Conservation (phyloP, 1,140 invertebrate species). For the Eufriesea mexicana region DNA sequence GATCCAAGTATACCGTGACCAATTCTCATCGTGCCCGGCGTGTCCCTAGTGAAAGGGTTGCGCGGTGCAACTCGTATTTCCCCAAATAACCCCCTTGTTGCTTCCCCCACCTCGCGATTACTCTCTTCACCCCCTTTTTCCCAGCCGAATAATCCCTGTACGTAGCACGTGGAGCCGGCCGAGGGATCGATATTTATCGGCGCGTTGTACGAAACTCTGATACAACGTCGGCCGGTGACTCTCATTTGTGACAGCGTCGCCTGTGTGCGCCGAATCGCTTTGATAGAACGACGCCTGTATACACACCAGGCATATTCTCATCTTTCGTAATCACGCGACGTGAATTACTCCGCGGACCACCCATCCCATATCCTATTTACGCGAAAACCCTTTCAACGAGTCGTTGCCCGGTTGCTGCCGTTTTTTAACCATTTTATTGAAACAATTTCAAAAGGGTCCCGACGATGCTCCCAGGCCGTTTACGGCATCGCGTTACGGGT, state of each 20-base stretch:
- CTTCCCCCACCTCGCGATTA: background rate
- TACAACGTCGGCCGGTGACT: slow-evolving; percentile 21
- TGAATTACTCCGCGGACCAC: slow-evolving; percentile 40
- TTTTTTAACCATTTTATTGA: slow-evolving; percentile 45
- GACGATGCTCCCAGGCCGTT: background rate
- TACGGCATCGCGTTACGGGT: background rate
- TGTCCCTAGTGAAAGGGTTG: slow-evolving; percentile 66
- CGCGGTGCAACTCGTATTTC: slow-evolving; percentile 64
- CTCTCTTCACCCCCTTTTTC: background rate
- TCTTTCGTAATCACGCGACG: slow-evolving; percentile 57
- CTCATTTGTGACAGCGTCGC: slow-evolving; percentile 32
- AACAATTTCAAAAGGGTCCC: slow-evolving; percentile 43
- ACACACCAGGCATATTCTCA: slow-evolving; percentile 26
- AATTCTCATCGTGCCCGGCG: slow-evolving; percentile 60
- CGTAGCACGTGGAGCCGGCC: slow-evolving; percentile 29
- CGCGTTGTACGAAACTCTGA: slow-evolving; percentile 45
- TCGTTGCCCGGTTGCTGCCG: background rate
- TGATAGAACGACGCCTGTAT: slow-evolving; percentile 34
- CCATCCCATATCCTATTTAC: slow-evolving; percentile 17
- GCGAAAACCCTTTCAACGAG: slow-evolving; percentile 44
- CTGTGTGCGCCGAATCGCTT: slow-evolving; percentile 52
- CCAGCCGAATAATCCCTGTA: slow-evolving; percentile 29
- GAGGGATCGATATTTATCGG: slow-evolving; percentile 62
- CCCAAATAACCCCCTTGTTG: slow-evolving; percentile 50
- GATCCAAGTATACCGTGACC: slow-evolving; percentile 67